Percentiles rank a stretch among this genome's conserved stretches.
phyloP scores from a whole-genome alignment of 1,140 invertebrate genomes.

The Saxidomus purpurata region DNA sequence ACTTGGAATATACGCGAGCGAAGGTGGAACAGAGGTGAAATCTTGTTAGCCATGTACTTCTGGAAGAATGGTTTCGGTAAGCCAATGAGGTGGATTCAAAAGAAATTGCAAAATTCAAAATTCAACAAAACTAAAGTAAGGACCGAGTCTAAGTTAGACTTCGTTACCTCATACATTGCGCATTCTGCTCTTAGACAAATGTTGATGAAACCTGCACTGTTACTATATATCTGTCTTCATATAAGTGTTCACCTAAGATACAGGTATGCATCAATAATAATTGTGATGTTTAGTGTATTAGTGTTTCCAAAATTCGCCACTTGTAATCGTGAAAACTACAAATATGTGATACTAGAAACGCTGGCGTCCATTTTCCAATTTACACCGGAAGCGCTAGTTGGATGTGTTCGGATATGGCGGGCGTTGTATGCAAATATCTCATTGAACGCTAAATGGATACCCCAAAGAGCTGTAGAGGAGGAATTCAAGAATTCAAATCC shows the following conservation, averaged over 20 bases:
- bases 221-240: conserved; percentile 78
- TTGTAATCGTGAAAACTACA: conserved; percentile 78
- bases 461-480: conserved; percentile 81
- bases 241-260: conserved; percentile 74
- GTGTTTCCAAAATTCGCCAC: conserved; percentile 82
- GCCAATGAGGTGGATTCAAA: conserved; percentile 79
- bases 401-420: conserved; percentile 76
- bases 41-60: conserved; percentile 81
- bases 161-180: conserved; percentile 80
- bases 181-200: conserved; percentile 82
- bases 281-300: conserved; percentile 81
- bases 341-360: conserved; percentile 78
- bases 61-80: conserved; percentile 79
- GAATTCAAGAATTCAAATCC: conserved; percentile 80
- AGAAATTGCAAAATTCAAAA: conserved; percentile 71
- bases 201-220: conserved; percentile 82
- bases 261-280: conserved; percentile 76
- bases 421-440: conserved; percentile 79
- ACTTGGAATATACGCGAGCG: conserved; percentile 82
- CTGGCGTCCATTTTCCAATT: conserved; percentile 83
- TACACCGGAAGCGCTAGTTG: conserved; percentile 82
- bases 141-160: conserved; percentile 79
- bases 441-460: conserved; percentile 78
- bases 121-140: conserved; percentile 76
- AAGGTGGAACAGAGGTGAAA: conserved; percentile 83